These are phyloP conservation scores for Hetaerina titia DNA, from an alignment of 2,888 invertebrate genomes.

Conservation along the genomic window DNA sequence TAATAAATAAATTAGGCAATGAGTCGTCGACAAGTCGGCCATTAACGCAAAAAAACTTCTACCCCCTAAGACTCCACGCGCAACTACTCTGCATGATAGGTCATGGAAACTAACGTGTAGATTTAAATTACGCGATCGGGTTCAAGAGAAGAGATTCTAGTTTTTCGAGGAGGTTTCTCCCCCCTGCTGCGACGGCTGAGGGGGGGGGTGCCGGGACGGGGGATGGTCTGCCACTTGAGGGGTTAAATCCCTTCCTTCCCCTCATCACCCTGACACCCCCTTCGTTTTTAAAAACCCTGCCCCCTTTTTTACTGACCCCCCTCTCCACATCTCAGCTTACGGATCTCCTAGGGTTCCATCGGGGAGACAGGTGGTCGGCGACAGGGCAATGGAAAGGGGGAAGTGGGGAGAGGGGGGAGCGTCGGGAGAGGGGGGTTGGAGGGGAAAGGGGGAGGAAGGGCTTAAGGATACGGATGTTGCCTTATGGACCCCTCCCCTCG, in stretches of 20 bases:
- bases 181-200: too few species aligned
- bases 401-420: neutral
- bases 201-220: neutral
- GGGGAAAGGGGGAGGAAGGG: constrained; percentile 1
- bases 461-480: neutral
- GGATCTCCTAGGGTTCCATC: constrained; percentile 33
- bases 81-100: too few species aligned
- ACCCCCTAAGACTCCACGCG: too few species aligned
- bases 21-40: too few species aligned
- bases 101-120: too few species aligned
- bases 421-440: neutral
- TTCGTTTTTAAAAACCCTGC: neutral
- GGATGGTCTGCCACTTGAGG: neutral
- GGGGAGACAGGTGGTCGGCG: constrained; percentile 32
- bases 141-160: too few species aligned
- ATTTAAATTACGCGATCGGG: too few species aligned
- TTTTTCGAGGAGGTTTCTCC: too few species aligned
- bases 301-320: neutral
- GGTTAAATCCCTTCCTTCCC: neutral
- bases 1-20: too few species aligned
- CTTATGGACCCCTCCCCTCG: neutral
- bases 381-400: neutral
- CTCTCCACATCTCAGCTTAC: constrained; percentile 28
- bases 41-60: too few species aligned
- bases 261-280: neutral